Evolutionary conservation across 2,888 invertebrate species (phyloP).

Genomic region (Cremastinae sp.): DNA sequence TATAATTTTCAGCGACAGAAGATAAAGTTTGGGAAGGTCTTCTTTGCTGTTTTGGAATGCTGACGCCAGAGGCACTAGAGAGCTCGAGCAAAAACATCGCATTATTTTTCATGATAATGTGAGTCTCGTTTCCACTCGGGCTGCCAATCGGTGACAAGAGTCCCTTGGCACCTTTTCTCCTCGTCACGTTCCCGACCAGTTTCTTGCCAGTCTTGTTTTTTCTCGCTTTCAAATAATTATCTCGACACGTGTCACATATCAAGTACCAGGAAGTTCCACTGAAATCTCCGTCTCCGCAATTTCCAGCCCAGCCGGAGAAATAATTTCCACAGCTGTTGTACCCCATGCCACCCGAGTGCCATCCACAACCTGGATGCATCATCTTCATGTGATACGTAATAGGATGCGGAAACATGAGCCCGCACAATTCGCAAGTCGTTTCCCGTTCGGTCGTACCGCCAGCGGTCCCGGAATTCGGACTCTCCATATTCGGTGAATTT

Average conservation of each 20-base stretch:
- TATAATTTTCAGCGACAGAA: constrained; percentile 82
- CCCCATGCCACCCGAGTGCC: constrained; percentile 91
- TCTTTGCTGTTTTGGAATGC: constrained; percentile 78
- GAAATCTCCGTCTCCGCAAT: constrained; percentile 92
- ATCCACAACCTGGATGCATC: constrained; percentile 94
- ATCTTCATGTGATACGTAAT: constrained; percentile 96
- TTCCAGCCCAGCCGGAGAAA: constrained; percentile 93
- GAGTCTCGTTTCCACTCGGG: constrained; percentile 80
- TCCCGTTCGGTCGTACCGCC: constrained; percentile 72
- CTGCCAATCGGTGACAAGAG: constrained; percentile 76
- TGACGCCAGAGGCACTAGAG: constrained; percentile 86
- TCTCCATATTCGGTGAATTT: constrained; percentile 52
- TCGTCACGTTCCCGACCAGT: constrained; percentile 70
- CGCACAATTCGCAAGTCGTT: constrained; percentile 92
- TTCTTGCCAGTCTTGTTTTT: constrained; percentile 74
- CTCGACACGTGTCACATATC: constrained; percentile 94
- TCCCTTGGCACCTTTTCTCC: constrained; percentile 69
- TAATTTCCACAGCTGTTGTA: constrained; percentile 95
- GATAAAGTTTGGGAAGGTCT: constrained; percentile 80
- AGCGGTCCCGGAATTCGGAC: constrained; percentile 33
- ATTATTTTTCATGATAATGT: constrained; percentile 93
- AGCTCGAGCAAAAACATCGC: constrained; percentile 96
- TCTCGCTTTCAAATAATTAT: constrained; percentile 84
- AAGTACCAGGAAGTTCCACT: constrained; percentile 94
- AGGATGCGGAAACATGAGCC: constrained; percentile 87